Conservation (phyloP, 1,140 invertebrate species). For the Pinna nobilis region DNA sequence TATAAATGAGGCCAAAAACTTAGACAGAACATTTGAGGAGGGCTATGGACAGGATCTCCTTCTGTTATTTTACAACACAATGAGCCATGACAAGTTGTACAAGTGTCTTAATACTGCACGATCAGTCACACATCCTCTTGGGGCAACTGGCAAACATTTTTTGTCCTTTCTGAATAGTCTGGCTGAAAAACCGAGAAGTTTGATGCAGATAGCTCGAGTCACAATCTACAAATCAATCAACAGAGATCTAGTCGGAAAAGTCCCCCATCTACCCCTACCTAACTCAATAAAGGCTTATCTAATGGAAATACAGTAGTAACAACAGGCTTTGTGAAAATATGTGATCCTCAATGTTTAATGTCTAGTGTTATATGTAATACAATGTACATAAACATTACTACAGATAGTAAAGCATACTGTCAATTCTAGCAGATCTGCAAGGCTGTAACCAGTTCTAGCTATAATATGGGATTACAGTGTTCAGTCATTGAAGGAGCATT, state of each 20-base stretch:
- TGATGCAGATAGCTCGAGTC: slow-evolving; percentile 68
- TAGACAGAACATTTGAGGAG: slow-evolving; percentile 51
- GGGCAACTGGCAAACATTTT: slow-evolving; percentile 50
- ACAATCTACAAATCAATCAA: slow-evolving; percentile 66
- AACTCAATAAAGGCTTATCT: slow-evolving; percentile 63
- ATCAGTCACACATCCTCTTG: slow-evolving; percentile 57
- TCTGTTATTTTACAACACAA: slow-evolving; percentile 68
- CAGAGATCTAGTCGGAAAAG: slow-evolving; percentile 53
- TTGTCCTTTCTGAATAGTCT: slow-evolving; percentile 55
- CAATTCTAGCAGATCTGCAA: no score
- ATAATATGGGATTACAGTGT: no score
- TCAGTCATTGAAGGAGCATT: no score
- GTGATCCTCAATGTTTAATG: background rate
- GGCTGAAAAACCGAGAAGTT: slow-evolving; percentile 60
- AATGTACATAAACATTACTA: no score
- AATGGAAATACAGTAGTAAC: slow-evolving; percentile 56
- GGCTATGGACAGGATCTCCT: slow-evolving; percentile 60
- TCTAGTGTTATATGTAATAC: no score
- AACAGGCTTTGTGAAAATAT: background rate
- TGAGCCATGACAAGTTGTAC: slow-evolving; percentile 66
- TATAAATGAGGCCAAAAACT: slow-evolving; percentile 61
- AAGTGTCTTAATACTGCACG: slow-evolving; percentile 63
- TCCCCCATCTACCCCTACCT: slow-evolving; percentile 64
- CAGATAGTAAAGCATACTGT: no score
- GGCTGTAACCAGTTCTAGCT: no score